These are phyloP conservation scores for Ceratina japonica DNA, from an alignment of 1,140 invertebrate species.

Conservation along the genomic window DNA sequence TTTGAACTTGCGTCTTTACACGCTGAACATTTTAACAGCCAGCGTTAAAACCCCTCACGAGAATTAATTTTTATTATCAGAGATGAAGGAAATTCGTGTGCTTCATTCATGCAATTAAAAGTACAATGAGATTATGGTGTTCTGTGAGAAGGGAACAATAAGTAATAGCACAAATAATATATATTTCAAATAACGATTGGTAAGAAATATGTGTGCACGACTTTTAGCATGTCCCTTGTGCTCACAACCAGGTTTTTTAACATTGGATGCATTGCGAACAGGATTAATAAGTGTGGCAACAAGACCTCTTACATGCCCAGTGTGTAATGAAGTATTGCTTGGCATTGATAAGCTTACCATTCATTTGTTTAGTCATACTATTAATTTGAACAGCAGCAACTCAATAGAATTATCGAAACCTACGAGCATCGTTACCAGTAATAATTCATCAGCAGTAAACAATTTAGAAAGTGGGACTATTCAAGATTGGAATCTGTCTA, in stretches of 20 bases:
- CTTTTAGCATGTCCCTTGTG: conserved; percentile 88
- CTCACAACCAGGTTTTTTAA: conserved; percentile 85
- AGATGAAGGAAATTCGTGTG: not conserved
- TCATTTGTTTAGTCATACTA: conserved; percentile 87
- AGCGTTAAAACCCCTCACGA: not conserved
- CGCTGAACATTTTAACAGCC: conserved; percentile 4
- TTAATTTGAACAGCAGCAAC: conserved; percentile 61
- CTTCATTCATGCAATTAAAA: conserved; percentile 10
- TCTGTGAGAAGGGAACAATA: conserved; percentile 1
- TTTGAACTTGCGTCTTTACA: conserved; percentile 14
- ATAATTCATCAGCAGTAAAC: conserved; percentile 11
- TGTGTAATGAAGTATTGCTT: conserved; percentile 86
- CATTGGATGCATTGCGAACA: conserved; percentile 84
- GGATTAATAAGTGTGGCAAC: conserved; percentile 87
- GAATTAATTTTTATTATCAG: not conserved
- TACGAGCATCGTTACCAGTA: conserved; percentile 3
- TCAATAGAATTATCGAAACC: conserved; percentile 37
- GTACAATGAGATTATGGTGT: not conserved
- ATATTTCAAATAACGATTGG: conserved; percentile 9
- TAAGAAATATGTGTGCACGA: conserved; percentile 81
- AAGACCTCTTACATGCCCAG: conserved; percentile 85
- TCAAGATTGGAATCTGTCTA: conserved; percentile 50
- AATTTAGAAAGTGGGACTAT: conserved; percentile 26
- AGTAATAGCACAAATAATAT: not conserved
- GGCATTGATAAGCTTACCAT: conserved; percentile 92